phyloP scores from a whole-genome alignment of 1,140 invertebrate genomes.

The Leptinotarsa undecemlineata region DNA sequence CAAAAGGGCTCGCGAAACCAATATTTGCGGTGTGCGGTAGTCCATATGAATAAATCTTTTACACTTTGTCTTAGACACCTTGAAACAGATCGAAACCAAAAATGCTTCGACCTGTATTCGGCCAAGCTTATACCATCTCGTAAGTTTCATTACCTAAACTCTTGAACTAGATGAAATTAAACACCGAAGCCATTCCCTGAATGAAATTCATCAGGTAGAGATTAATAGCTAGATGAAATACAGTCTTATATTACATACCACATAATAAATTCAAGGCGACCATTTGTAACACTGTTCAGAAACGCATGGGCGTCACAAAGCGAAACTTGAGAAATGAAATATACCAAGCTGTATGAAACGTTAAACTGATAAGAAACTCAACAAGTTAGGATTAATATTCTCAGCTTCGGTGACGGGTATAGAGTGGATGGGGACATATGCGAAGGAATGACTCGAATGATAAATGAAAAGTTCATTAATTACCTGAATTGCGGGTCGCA shows the following conservation, averaged over 20 bases:
- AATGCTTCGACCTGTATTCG: too few relatives aligned
- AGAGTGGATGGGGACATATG: too few relatives aligned
- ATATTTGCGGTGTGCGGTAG: too few relatives aligned
- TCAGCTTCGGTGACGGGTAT: too few relatives aligned
- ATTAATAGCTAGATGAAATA: conserved; percentile 19
- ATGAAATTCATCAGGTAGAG: not conserved
- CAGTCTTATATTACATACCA: conserved; percentile 17
- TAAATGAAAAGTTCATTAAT: too few relatives aligned
- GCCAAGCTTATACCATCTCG: too few relatives aligned
- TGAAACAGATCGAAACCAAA: too few relatives aligned
- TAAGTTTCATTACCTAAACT: not conserved
- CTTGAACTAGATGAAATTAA: not conserved
- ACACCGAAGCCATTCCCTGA: not conserved
- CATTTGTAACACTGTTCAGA: not conserved
- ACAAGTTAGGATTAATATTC: not conserved
- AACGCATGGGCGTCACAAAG: not conserved
- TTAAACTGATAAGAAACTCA: not conserved
- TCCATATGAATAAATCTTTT: too few relatives aligned
- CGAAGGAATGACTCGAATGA: too few relatives aligned
- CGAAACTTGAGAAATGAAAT: conserved; percentile 10
- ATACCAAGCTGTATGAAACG: not conserved
- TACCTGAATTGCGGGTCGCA: too few relatives aligned
- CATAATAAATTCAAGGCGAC: conserved; percentile 17
- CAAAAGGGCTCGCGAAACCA: too few relatives aligned
- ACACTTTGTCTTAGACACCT: too few relatives aligned